Base-by-base conservation (phyloP, 2,113 vertebrate species). In the Paraplagusia blochii region DNA sequence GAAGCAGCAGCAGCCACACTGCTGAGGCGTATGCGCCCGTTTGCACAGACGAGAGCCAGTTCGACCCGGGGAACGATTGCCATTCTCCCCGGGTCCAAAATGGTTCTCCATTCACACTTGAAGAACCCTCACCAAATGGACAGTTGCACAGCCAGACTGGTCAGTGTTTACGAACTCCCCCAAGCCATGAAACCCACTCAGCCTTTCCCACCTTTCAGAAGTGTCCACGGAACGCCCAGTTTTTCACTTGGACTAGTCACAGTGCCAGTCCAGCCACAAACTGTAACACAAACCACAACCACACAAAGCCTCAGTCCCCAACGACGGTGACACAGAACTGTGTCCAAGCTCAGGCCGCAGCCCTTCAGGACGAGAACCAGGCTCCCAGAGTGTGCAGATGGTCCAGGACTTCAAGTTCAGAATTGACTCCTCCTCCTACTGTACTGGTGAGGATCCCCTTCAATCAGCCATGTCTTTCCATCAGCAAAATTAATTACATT, bases 281-380 rank as follows among this genome's bases (percentile, higher is more conserved):
- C 59, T 81, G 58, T 72, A 80, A 74, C 60, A 61, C 49, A 66
- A 78, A 63, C 80, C 77, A 77, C 68, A 72, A 77, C 82, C 79
- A 76, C 75, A 73, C 47, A 59, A 78, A 69, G 64, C 80, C 77
- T 77, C 83, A 73, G 53, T 36, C 80, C 87, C 74, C 22, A 6
- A 29, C 22, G 22, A 47, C 42, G 22, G 66, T 51, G 51, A 53
- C 36, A 9, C 88, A 89, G 84, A 9, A 53, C 84, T 81, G 79
- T 77, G 83, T 81, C 14, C 82, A 74, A 78, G 84, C 88, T 19
- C 88, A 90, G 68, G 70, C 63, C 0, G 87, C 83, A 74, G 72
- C 60, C 44, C 69, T 75, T 44, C 91, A 88, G 13, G 89, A 93
- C 72, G 92, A 94, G 80, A 95, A 95, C 49, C 89, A 92, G 83